Percentiles rank a stretch among this genome's conserved stretches.
Evolutionary conservation across 2,888 invertebrate species (phyloP).

Genomic region (Synanthedon formicaeformis): DNA sequence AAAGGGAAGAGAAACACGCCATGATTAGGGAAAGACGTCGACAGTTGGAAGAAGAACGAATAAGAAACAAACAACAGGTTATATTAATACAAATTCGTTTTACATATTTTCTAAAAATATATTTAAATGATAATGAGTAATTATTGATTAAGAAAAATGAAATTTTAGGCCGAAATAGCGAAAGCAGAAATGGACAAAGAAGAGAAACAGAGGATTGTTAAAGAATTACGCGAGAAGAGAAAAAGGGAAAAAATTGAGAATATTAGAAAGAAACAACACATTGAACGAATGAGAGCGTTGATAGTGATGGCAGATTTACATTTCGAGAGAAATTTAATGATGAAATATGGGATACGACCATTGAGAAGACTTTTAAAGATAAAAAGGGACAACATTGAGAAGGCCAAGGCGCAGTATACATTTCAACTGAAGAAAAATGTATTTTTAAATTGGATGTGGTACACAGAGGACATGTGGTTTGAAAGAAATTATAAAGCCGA

Average conservation of each 20-base stretch:
- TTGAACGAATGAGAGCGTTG: constrained; percentile 51
- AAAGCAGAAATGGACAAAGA: constrained; percentile 72
- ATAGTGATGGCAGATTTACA: constrained; percentile 65
- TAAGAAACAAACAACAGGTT: constrained; percentile 59
- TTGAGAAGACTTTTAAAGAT: constrained; percentile 38
- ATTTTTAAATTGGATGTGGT: constrained; percentile 66
- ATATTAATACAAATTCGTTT: not conserved
- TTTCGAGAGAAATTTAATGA: constrained; percentile 48
- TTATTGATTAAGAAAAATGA: not conserved
- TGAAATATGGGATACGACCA: constrained; percentile 48
- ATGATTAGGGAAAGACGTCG: constrained; percentile 55
- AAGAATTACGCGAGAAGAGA: constrained; percentile 73
- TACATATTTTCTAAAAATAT: not conserved
- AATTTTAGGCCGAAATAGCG: constrained; percentile 49
- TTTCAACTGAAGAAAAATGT: constrained; percentile 58
- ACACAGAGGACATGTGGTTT: constrained; percentile 57
- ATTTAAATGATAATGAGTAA: not conserved
- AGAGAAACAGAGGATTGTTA: constrained; percentile 69
- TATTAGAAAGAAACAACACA: constrained; percentile 69
- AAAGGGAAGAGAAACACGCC: constrained; percentile 70
- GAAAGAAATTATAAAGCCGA: constrained; percentile 70
- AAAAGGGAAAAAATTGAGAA: constrained; percentile 72
- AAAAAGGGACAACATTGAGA: constrained; percentile 45
- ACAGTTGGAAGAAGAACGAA: constrained; percentile 61
- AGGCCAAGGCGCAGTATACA: constrained; percentile 55